Base-by-base conservation (phyloP, 2,797 vertebrate genomes). In the Hirundo rustica region DNA sequence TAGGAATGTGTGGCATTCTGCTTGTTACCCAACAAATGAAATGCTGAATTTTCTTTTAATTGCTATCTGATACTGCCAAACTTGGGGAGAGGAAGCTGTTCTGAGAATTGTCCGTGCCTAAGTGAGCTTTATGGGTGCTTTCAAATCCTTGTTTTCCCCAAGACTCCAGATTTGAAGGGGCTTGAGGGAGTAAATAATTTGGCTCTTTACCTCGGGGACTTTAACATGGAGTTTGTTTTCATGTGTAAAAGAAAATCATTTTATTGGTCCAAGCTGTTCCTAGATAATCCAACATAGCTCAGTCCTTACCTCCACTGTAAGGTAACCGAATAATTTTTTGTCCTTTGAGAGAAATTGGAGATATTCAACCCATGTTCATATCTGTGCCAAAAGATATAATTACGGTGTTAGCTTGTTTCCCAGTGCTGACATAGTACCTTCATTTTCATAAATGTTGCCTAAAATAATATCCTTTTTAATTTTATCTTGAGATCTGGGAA, bases 391-490 rank as follows among this genome's bases (percentile, higher is more conserved):
- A 81, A 85, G 80, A 91, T 19, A 68, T 78, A 95, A 92, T 73
- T 96, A 79, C 2, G 15, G 23, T 42, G 18, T 76, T 92, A 85
- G 93, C 61, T 82, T 86, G 8, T 93, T 82, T 70, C 85, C 78
- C 84, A 88, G 77, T 78, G 90, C 95, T 92, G 95, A 87, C 6
- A 0, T 67, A 40, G 17, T 78, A 87, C 83, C 81, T 85, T 77
- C 74, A 26, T 54, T 79, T 71, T 85, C 81, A 42, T 64, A 73
- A 66, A 83, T 73, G 47, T 67, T 85, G 26, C 78, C 93, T 84
- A 94, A 96, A 96, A 91, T 60, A 91, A 95, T 87, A 48, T 50
- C 73, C 93, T 95, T 94, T 96, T 96, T 76, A 92, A 95, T 96
- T 97, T 96, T 95, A 67, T 93, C 91, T 42, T 38, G 29, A 77